phyloP scores from a whole-genome alignment of 2,888 invertebrate species.

The Pilophorus perplexus region DNA sequence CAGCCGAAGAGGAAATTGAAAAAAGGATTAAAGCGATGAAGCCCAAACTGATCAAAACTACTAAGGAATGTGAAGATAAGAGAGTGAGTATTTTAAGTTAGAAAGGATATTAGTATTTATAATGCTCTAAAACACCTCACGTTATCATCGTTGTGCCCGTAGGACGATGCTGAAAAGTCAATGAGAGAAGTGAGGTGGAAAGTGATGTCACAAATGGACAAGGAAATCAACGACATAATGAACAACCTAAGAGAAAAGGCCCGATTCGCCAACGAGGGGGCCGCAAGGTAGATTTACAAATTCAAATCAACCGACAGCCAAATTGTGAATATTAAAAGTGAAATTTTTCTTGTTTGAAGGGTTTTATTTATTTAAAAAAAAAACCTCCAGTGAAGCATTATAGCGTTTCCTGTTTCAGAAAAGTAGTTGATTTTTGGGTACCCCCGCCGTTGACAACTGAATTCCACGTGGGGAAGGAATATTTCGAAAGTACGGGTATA shows the following conservation, averaged over 20 bases:
- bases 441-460: background rate
- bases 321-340: background rate
- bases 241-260: conserved; percentile 7
- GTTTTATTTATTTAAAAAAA: background rate
- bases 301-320: background rate
- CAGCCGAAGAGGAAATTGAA: conserved; percentile 36
- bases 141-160: background rate
- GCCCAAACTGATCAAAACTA: conserved; percentile 24
- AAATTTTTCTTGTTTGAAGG: background rate
- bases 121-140: no score
- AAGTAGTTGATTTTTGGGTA: conserved; percentile 6
- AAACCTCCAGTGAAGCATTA: no score
- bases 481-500: background rate
- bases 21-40: conserved; percentile 28
- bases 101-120: no score
- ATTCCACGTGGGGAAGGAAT: background rate
- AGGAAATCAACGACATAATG: conserved; percentile 22
- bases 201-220: conserved; percentile 33
- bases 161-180: conserved; percentile 37
- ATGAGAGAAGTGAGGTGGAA: conserved; percentile 36
- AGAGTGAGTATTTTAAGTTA: conserved; percentile 16
- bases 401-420: no score
- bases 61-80: conserved; percentile 26
- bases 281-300: background rate
- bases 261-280: background rate